Conservation (phyloP, 2,797 vertebrate species). For the Sebastes hopkinsi region DNA sequence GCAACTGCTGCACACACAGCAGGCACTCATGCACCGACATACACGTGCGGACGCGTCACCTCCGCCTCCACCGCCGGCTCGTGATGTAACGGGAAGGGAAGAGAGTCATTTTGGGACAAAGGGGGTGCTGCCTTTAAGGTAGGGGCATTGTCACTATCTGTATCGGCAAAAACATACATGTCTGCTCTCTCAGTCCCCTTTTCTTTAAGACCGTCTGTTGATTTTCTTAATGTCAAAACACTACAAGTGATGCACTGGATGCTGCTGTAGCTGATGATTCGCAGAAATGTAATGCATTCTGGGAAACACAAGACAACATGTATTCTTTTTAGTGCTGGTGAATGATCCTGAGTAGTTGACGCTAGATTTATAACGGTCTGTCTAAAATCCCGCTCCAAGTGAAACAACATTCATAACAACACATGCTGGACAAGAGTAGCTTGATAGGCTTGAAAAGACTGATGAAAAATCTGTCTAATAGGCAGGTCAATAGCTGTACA, state of each 20-base stretch:
- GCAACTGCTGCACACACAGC: slow-evolving; percentile 51
- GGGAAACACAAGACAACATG: background rate
- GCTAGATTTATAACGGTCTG: background rate
- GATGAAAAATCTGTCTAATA: slow-evolving; percentile 1
- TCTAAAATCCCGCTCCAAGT: background rate
- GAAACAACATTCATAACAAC: background rate
- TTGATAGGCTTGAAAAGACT: background rate
- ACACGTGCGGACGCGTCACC: slow-evolving; percentile 52
- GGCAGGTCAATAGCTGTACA: background rate
- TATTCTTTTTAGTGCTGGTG: background rate
- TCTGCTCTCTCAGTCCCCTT: background rate
- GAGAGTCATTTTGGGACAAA: slow-evolving; percentile 68
- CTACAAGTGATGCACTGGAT: background rate
- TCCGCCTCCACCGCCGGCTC: slow-evolving; percentile 70
- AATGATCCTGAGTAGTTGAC: background rate
- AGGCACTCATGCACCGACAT: slow-evolving; percentile 26
- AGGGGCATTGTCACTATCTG: slow-evolving; percentile 47
- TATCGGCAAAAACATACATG: background rate
- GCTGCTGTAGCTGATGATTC: background rate
- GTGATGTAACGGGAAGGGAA: slow-evolving; percentile 73
- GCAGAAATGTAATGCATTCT: background rate
- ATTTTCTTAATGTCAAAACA: background rate
- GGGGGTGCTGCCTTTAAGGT: slow-evolving; percentile 73
- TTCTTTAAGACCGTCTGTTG: background rate
- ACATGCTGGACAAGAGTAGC: background rate